Conservation (phyloP, 2,113 vertebrate species). For the Lichenostomus cassidix region DNA sequence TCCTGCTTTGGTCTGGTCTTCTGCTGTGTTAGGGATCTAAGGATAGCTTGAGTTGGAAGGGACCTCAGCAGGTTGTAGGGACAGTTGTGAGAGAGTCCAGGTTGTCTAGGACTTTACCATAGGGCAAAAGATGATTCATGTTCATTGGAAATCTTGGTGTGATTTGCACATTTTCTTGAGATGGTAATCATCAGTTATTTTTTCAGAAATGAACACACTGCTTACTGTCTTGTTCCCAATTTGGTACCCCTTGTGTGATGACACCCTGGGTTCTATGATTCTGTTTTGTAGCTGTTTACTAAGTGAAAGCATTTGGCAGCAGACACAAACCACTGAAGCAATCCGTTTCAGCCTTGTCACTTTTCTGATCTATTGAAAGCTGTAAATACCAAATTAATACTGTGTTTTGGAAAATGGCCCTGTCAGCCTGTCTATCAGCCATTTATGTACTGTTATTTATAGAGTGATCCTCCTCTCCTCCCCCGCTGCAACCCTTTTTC, state of each 20-base stretch:
- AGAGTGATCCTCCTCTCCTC: background rate
- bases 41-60: background rate
- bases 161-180: background rate
- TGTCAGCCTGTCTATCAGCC: background rate
- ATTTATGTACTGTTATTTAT: background rate
- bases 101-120: background rate
- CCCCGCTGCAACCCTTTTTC: background rate
- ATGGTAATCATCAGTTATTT: background rate
- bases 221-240: background rate
- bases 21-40: background rate
- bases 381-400: constrained; percentile 15
- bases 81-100: background rate
- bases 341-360: background rate
- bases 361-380: constrained; percentile 5
- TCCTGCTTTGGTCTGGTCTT: background rate
- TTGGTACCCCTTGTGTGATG: background rate
- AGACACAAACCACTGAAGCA: background rate
- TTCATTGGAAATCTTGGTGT: background rate
- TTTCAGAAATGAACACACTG: background rate
- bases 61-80: background rate
- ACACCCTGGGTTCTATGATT: background rate
- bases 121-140: background rate
- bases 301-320: constrained; percentile 1
- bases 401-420: background rate
- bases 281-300: constrained; percentile 12